Evolutionary conservation across 2,113 vertebrate species (phyloP).

Genomic region (Chaenocephalus aceratus): DNA sequence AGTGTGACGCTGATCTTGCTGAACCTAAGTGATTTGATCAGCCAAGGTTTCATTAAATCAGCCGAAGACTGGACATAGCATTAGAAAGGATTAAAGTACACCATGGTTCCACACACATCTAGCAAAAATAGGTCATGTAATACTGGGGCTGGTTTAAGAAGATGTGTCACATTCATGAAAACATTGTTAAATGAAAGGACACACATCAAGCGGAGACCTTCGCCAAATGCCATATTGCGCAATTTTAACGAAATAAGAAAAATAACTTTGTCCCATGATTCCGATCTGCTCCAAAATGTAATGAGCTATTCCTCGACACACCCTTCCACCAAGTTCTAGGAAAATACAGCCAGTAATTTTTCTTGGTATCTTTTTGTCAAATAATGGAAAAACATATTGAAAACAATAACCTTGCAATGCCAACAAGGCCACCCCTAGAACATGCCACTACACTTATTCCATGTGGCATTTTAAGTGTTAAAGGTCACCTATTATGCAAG

Average conservation of each 20-base stretch:
- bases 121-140: constrained; percentile 12
- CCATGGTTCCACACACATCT: constrained; percentile 17
- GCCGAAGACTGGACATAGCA: not conserved
- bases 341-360: no score
- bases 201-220: no score
- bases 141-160: not conserved
- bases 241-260: no score
- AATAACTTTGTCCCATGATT: no score
- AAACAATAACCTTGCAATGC: no score
- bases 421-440: not conserved
- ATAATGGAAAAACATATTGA: no score
- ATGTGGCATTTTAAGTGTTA: not conserved
- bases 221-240: no score
- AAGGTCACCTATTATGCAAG: no score
- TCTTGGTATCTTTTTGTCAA: no score
- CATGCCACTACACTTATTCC: not conserved
- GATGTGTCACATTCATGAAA: not conserved
- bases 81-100: constrained; percentile 36
- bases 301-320: no score
- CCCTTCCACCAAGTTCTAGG: no score
- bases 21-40: constrained; percentile 47
- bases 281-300: no score
- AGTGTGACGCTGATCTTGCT: constrained; percentile 18
- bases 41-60: constrained; percentile 43
- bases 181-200: not conserved